Conservation (phyloP, 2,797 vertebrate genomes). For the Rhinella marina region DNA sequence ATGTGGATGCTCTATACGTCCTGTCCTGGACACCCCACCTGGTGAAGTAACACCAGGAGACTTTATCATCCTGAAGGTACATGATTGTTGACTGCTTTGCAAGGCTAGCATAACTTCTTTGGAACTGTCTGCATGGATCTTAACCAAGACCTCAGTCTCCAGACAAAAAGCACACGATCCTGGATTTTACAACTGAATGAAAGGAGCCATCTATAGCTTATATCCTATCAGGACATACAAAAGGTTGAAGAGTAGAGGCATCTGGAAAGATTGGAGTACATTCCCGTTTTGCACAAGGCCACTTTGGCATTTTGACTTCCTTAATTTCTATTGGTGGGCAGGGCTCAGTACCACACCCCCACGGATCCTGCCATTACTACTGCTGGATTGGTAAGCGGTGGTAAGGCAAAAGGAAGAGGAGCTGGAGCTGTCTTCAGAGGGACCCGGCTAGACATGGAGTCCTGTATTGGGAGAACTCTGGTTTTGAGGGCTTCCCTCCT, state of each 20-base stretch:
- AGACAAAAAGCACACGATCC: neutral
- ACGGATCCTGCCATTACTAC: slow-evolving; percentile 1
- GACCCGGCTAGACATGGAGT: slow-evolving; percentile 50
- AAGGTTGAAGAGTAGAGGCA: neutral
- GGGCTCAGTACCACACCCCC: slow-evolving; percentile 6
- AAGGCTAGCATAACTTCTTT: neutral
- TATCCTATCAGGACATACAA: neutral
- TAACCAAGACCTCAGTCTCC: neutral
- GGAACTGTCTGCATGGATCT: neutral
- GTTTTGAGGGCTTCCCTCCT: slow-evolving; percentile 35
- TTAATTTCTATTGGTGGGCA: neutral
- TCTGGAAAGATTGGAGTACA: neutral
- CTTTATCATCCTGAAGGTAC: neutral
- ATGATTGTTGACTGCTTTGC: neutral
- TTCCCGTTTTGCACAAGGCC: slow-evolving; percentile 18
- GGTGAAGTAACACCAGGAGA: neutral
- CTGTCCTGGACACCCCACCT: neutral
- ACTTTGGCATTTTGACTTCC: neutral
- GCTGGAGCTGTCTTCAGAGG: slow-evolving; percentile 32
- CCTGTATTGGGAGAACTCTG: slow-evolving; percentile 39
- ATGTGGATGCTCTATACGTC: neutral
- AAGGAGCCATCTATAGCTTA: neutral
- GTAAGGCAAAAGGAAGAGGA: neutral
- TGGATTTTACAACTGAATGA: neutral
- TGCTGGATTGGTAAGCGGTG: slow-evolving; percentile 13